A percentile compares a stretch with the other conserved stretches of the same genome.
Conservation (phyloP, 1,140 invertebrate species). For the Drosophila paulistorum region DNA sequence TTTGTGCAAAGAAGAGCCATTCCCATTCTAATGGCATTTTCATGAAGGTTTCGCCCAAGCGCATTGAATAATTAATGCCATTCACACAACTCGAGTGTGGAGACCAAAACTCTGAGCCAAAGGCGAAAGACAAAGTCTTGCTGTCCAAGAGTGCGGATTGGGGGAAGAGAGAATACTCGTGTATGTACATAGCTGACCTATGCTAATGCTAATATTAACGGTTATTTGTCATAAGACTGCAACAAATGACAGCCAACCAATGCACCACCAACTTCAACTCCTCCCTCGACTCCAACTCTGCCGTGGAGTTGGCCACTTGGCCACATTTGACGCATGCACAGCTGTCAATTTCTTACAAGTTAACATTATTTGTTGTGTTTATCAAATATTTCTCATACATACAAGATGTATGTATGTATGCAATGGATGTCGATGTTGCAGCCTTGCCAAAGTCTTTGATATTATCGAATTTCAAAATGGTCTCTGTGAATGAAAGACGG, state of each 20-base stretch:
- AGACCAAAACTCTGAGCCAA: not conserved
- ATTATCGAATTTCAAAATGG: not conserved
- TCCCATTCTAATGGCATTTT: constrained; percentile 29
- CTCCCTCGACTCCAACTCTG: not conserved
- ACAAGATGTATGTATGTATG: not conserved
- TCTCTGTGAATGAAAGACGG: not conserved
- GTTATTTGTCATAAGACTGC: constrained; percentile 34
- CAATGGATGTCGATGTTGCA: not conserved
- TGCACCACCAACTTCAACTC: not conserved
- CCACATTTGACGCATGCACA: constrained; percentile 18
- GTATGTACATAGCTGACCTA: constrained; percentile 26
- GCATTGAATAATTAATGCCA: constrained; percentile 31
- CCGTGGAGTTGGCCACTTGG: not conserved
- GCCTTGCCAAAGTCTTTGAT: constrained; percentile 14
- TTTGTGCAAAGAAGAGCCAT: constrained; percentile 23
- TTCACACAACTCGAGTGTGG: constrained; percentile 12
- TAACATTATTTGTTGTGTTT: constrained; percentile 27
- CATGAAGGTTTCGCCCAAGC: constrained; percentile 18
- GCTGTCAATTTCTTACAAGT: constrained; percentile 18
- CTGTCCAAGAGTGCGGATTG: too few species aligned
- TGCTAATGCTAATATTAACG: constrained; percentile 29
- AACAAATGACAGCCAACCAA: constrained; percentile 21
- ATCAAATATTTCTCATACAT: constrained; percentile 20
- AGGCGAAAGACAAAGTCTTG: not conserved
- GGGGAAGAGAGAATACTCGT: not conserved